phyloP scores from a whole-genome alignment of 2,113 vertebrate genomes.

The Phylloscopus whistleri region DNA sequence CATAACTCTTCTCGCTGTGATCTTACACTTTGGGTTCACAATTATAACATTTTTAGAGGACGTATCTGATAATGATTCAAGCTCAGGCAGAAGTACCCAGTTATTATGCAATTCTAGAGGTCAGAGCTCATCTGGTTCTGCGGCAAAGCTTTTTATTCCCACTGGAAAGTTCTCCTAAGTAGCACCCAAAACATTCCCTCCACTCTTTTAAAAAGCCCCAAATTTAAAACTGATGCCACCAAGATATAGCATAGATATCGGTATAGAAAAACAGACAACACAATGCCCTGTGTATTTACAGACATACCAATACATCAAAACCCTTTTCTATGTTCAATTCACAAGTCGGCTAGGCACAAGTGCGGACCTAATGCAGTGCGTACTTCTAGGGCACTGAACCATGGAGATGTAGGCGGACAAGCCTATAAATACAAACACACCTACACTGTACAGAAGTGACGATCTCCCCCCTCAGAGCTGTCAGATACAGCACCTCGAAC shows the following conservation, averaged over 20 bases:
- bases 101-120: background rate
- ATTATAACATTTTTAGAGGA: background rate
- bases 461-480: background rate
- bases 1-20: background rate
- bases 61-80: background rate
- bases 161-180: background rate
- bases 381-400: background rate
- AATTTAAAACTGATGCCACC: background rate
- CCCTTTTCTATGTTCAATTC: background rate
- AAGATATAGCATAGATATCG: background rate
- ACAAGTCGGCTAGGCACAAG: background rate
- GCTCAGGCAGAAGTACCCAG: background rate
- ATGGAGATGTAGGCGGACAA: fast-evolving
- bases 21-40: background rate
- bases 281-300: fast-evolving
- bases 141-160: background rate
- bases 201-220: background rate
- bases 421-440: background rate
- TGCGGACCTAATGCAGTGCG: fast-evolving
- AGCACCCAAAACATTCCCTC: background rate
- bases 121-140: background rate
- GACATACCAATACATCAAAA: background rate
- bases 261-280: background rate
- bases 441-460: fast-evolving
- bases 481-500: background rate